phyloP scores from a whole-genome alignment of 2,113 vertebrate species.

The Myodes glareolus region DNA sequence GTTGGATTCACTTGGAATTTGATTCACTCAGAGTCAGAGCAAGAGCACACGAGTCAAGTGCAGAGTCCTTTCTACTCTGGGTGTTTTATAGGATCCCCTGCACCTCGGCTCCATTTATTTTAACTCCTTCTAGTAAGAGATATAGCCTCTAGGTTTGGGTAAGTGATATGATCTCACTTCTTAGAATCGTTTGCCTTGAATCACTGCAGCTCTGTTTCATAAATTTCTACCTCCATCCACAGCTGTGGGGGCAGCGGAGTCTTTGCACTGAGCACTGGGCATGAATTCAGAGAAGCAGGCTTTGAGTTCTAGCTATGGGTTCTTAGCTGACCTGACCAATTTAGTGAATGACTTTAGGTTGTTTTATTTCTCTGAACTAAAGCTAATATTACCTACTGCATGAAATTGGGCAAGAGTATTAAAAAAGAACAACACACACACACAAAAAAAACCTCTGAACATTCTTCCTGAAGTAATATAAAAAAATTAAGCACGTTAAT shows the following conservation, averaged over 20 bases:
- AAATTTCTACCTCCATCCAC: background rate
- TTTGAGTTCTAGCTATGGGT: background rate
- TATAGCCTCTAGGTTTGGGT: conserved; percentile 25
- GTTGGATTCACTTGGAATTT: conserved; percentile 5
- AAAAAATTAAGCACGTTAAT: background rate
- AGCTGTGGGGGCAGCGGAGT: background rate
- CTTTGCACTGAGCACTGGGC: background rate
- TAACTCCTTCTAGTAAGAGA: conserved; percentile 65
- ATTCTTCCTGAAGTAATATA: conserved; percentile 23
- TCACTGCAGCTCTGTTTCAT: conserved; percentile 1
- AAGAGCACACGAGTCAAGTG: conserved; percentile 44
- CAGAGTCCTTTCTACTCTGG: conserved; percentile 10
- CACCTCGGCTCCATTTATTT: conserved; percentile 64
- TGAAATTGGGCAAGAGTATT: background rate
- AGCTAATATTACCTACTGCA: background rate
- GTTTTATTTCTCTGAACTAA: background rate
- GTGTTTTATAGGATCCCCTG: conserved; percentile 53
- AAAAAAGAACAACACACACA: background rate
- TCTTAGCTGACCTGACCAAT: background rate
- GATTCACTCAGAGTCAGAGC: conserved; percentile 54
- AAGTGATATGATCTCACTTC: conserved; percentile 71
- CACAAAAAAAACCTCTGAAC: background rate
- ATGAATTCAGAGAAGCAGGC: background rate
- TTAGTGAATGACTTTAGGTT: background rate
- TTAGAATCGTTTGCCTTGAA: conserved; percentile 26